Evolutionary conservation across 2,797 vertebrate species (phyloP), one percentile per base, ranked within the genome.

Genomic region (Tangara arthus): DNA sequence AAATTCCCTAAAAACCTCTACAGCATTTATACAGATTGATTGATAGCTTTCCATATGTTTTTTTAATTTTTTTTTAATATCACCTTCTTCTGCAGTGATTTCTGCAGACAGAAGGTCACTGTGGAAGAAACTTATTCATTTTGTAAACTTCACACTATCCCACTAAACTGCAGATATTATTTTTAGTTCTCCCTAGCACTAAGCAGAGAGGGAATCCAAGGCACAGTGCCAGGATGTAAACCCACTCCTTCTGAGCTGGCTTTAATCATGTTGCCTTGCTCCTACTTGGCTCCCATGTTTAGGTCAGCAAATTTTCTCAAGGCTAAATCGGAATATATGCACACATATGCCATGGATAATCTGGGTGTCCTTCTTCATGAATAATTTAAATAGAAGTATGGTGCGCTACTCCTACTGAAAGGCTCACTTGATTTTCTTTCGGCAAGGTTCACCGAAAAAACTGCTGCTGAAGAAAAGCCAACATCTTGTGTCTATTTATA

Each of bases 401-500:
- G 60, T 35, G 60, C 49, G 60, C 26, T 88, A 63, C 44, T 76
- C 70, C 56, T 66, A n/a, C 86, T 94, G 75, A 95, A 94, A 94
- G 75, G 68, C 49, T 44, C 49, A 8, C 41, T 82, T 94, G 52
- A 93, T 93, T 70, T 79, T 86, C 42, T 85, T 87, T 49, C 87
- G 92, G 77, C 77, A 95, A 65, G 35, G 49, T 63, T 77, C 3
- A 5, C 11, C 19, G 30, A 61, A 90, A 77, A 79, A 81, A 72
- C 63, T 34, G 23, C 47, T 79, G 49, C 80, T 82, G 65, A 91
- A 84, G 44, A 82, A 64, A 59, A 94, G 78, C 88, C 81, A 94
- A 68, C 88, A 83, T 92, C 59, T 90, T 85, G 63, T 22, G 49
- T 77, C 95, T 97, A 91, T 94, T 96, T 96, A 96, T 95, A 97